Evolutionary conservation across 2,888 invertebrate genomes (phyloP), one percentile per base, ranked within the genome.

Genomic region (Notocelia uddmanniana): DNA sequence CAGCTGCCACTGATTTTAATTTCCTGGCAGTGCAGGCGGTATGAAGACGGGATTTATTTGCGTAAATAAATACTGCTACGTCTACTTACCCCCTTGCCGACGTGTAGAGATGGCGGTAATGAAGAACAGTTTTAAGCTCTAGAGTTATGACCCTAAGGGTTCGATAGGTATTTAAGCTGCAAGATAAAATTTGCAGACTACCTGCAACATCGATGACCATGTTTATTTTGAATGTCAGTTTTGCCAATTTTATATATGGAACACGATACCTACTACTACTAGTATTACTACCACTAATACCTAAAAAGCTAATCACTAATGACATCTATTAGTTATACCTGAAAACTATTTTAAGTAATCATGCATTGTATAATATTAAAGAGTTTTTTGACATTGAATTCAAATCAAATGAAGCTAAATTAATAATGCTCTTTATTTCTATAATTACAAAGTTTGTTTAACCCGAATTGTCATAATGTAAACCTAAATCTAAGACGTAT

Each of bases 1-100:
- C 71, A 71, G 67, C 66, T 71, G 71, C 45, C 59, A 66, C 70
- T 71, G 71, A 71, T 71, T 71, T 71, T 71, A 71, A 71, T 71
- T 71, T 71, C 71, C 71, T 71, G 64, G 34, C 64, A 57, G 64
- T 71, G 71, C 71, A 67, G 59, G 58, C 58, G 52, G 70, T 52
- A 70, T 59, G 70, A 59, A 71, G 71, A 67, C 67, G 54, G 71
- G 71, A 71, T 71, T 71, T 71, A 67, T 71, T 71, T 71, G 60
- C 54, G 66, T 67, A 71, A 71, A 71, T 71, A 71, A 71, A 71
- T 71, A 71, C 67, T 59, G 55, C 64, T 34, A 48, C 57, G 50
- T 70, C 64, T 69, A n/a, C 57, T 70, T 58, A 64, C 59, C 66
- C 64, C 64, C 21, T 64, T 62, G 45, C 45, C 15, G 18, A 34